Percentiles rank a stretch among this genome's conserved stretches.
Conservation (phyloP, 2,113 vertebrate species). For the Limanda limanda region DNA sequence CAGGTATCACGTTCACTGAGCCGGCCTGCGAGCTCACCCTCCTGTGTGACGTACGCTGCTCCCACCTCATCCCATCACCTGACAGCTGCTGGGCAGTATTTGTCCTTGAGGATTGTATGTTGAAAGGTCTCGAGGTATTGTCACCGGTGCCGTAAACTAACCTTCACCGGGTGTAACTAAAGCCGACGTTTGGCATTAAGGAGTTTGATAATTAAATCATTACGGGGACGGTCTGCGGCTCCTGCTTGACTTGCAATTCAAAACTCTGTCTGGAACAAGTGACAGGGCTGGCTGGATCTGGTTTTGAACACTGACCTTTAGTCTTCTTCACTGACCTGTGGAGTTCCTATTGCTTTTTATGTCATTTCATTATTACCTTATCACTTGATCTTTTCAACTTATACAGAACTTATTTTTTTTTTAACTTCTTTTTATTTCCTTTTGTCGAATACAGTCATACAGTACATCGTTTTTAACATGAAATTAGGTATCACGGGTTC, state of each 20-base stretch:
- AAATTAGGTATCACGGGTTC: too few species aligned
- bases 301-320: conserved; percentile 40
- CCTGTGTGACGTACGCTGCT: conserved; percentile 73
- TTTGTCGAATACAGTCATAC: too few species aligned
- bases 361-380: too few species aligned
- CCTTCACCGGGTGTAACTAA: conserved; percentile 86
- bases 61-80: conserved; percentile 60
- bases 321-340: conserved; percentile 31
- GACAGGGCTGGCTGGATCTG: conserved; percentile 39
- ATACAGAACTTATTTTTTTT: background rate
- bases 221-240: conserved; percentile 70
- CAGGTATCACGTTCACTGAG: conserved; percentile 57
- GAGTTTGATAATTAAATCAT: conserved; percentile 94
- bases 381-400: background rate
- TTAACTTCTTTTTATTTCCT: too few species aligned
- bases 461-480: too few species aligned
- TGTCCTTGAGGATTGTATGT: conserved; percentile 79
- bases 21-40: conserved; percentile 39
- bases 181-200: conserved; percentile 82
- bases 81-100: conserved; percentile 70
- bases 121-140: conserved; percentile 86
- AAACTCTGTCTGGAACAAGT: conserved; percentile 77
- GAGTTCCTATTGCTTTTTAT: background rate
- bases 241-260: conserved; percentile 83
- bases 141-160: conserved; percentile 87